Evolutionary conservation across 2,888 invertebrate species (phyloP).

Genomic region (Lutraria lutraria): DNA sequence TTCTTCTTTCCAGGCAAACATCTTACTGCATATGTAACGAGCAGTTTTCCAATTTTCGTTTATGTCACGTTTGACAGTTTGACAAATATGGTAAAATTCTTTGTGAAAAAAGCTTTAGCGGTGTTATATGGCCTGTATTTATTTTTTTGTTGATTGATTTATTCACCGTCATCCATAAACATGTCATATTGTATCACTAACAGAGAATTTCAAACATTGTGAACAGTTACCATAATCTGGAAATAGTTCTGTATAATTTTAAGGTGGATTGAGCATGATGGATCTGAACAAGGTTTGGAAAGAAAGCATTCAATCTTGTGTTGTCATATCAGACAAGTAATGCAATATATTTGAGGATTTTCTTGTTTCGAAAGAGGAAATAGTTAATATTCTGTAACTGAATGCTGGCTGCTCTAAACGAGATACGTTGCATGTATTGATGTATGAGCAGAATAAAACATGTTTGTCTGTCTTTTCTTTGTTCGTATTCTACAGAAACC

Average conservation of each 20-base stretch:
- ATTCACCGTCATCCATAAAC: constrained; percentile 54
- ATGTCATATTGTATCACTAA: constrained; percentile 60
- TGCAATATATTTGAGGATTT: constrained; percentile 39
- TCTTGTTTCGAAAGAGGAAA: constrained; percentile 41
- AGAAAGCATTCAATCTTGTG: constrained; percentile 36
- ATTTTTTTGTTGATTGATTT: constrained; percentile 51
- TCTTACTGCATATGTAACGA: constrained; percentile 24
- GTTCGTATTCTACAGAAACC: neutral
- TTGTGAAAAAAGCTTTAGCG: constrained; percentile 53
- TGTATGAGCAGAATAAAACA: constrained; percentile 10
- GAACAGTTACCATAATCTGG: constrained; percentile 31
- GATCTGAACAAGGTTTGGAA: constrained; percentile 30
- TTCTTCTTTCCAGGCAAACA: neutral
- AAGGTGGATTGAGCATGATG: constrained; percentile 38
- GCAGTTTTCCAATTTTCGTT: constrained; percentile 56
- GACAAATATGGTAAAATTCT: constrained; percentile 61
- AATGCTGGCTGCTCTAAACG: constrained; percentile 35
- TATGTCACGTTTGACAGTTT: constrained; percentile 59
- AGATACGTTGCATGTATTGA: constrained; percentile 39
- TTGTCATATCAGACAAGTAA: constrained; percentile 43
- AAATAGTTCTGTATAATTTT: constrained; percentile 53
- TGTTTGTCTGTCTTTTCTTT: neutral
- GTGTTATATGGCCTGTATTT: constrained; percentile 51
- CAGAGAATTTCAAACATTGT: constrained; percentile 60
- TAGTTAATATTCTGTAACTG: constrained; percentile 50